These are phyloP conservation scores for Sinocyclocheilus maitianheensis DNA, from an alignment of 2,113 vertebrate species.

Conservation along the genomic window DNA sequence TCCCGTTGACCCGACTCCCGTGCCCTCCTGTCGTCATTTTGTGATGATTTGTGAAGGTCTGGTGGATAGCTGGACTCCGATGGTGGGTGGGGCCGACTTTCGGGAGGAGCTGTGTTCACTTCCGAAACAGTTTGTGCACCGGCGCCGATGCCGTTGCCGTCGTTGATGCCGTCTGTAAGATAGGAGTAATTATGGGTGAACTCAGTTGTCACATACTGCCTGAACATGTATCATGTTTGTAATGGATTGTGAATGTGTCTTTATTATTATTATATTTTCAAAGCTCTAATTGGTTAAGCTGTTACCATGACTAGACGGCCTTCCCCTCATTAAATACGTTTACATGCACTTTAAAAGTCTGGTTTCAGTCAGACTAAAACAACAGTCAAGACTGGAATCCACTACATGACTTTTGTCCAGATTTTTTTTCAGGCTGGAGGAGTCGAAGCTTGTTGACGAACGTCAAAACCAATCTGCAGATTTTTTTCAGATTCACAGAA, in stretches of 20 bases:
- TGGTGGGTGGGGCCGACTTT: slow-evolving; percentile 76
- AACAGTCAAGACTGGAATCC: not conserved
- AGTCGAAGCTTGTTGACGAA: no score
- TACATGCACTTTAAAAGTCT: not conserved
- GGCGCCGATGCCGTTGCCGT: slow-evolving; percentile 83
- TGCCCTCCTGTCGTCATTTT: slow-evolving; percentile 82
- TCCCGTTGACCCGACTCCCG: slow-evolving; percentile 77
- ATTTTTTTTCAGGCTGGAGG: no score
- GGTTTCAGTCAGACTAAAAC: not conserved
- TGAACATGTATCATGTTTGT: not conserved
- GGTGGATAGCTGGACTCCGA: slow-evolving; percentile 88
- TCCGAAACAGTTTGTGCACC: slow-evolving; percentile 94
- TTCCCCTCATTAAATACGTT: not conserved
- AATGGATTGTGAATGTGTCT: not conserved
- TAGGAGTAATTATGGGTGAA: slow-evolving; percentile 75
- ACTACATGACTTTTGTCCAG: not conserved
- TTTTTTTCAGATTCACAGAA: not conserved
- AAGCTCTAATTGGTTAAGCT: not conserved
- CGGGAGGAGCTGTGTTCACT: slow-evolving; percentile 80
- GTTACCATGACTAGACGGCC: not conserved
- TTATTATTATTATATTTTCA: not conserved
- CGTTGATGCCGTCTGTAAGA: slow-evolving; percentile 89
- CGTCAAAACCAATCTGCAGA: no score
- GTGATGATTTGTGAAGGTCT: slow-evolving; percentile 90
- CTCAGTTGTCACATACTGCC: slow-evolving; percentile 64